Conservation (phyloP, 2,113 vertebrate species). For the Urocolius indicus region DNA sequence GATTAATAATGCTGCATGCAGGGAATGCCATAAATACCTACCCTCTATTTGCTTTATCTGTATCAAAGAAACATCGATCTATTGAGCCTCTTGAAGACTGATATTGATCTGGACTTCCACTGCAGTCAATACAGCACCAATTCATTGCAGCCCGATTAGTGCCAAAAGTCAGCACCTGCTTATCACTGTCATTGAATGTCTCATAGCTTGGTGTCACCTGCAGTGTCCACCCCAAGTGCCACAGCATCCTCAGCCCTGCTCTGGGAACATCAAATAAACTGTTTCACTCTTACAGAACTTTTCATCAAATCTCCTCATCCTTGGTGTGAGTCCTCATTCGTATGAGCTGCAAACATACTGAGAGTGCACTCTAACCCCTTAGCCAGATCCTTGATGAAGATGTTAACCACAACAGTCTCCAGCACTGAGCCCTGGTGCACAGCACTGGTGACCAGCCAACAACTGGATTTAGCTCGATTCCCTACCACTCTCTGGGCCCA, state of each 20-base stretch:
- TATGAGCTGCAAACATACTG: too few relatives aligned
- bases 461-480: too few relatives aligned
- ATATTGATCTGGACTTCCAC: conserved; percentile 18
- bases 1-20: accelerated
- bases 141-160: not conserved
- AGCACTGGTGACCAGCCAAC: too few relatives aligned
- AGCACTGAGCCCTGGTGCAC: too few relatives aligned
- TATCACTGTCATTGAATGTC: not conserved
- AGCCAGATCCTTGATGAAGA: too few relatives aligned
- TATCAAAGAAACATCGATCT: conserved; percentile 36
- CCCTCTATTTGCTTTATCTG: conserved; percentile 5
- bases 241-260: not conserved
- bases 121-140: not conserved
- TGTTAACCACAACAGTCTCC: too few relatives aligned
- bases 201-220: not conserved
- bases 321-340: not conserved
- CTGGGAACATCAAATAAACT: not conserved
- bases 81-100: conserved; percentile 7
- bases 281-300: not conserved
- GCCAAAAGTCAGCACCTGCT: not conserved
- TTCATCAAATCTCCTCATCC: accelerated
- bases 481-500: too few relatives aligned
- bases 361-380: too few relatives aligned
- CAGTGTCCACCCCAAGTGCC: not conserved
- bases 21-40: not conserved